phyloP scores from a whole-genome alignment of 1,140 invertebrate species.

The Drosophila sechellia region DNA sequence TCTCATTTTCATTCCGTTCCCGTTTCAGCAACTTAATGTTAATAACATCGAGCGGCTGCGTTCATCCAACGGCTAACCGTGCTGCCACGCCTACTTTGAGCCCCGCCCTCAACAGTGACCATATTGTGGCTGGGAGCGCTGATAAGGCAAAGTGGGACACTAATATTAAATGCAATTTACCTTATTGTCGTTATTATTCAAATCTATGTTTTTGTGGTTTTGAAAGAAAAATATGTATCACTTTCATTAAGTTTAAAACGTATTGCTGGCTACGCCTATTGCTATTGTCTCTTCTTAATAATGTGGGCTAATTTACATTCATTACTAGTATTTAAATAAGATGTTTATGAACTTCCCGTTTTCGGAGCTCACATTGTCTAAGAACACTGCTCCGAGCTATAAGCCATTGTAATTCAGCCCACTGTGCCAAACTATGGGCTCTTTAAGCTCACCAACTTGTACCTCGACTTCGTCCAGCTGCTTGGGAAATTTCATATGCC shows the following conservation, averaged over 20 bases:
- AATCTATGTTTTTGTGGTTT: no score
- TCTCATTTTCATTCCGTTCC: constrained; percentile 45
- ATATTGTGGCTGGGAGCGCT: constrained; percentile 19
- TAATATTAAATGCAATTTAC: no score
- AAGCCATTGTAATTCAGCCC: neutral
- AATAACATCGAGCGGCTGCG: constrained; percentile 35
- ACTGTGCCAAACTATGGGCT: constrained; percentile 4
- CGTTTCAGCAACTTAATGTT: constrained; percentile 48
- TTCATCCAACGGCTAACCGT: constrained; percentile 19
- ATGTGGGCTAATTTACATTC: no score
- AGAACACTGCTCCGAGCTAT: no score
- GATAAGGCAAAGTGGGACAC: constrained; percentile 1
- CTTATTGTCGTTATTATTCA: no score
- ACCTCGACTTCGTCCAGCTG: constrained; percentile 55
- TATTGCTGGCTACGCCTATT: no score
- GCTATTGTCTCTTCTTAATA: no score
- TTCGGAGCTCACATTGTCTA: no score
- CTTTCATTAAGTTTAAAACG: no score
- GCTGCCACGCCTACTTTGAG: constrained; percentile 30
- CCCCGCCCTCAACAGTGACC: constrained; percentile 10
- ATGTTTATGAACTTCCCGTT: no score
- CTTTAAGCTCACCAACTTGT: constrained; percentile 17
- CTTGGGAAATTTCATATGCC: constrained; percentile 55
- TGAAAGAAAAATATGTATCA: no score
- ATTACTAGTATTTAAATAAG: no score